Evolutionary conservation across 2,113 vertebrate genomes (phyloP), one percentile per base, ranked within the genome.

Genomic region (Syngnathus floridae): DNA sequence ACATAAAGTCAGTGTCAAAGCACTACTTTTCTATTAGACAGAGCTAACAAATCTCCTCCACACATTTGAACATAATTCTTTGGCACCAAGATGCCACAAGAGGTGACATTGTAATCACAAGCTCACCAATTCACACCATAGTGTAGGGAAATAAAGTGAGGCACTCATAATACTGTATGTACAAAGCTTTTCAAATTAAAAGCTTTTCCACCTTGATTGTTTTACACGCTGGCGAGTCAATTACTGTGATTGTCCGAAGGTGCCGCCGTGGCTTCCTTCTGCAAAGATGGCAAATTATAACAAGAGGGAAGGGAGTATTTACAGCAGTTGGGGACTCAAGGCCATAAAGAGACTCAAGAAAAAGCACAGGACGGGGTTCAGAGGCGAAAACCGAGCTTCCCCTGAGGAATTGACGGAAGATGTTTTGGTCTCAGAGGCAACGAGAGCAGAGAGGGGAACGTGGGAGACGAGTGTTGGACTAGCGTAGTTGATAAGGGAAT

Each of bases 401-500:
- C 82, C 85, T 0, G 94, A 91, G 0, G 90, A 93, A 70, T 79
- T 80, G 35, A 92, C 88, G 38, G 86, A 90, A 0, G 95, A 95
- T 41, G 93, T 88, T 72, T 91, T 88, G 31, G 93, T 92, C 75
- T 94, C 93, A 1, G 97, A 95, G 37, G 88, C 84, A 58, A 96
- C 91, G 59, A 99, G 93, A 66, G 95, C 95, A 0, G 96, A 97
- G 7, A 98, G 90, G 0, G 97, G 96, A 2, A 98, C 93, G 0
- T 98, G 95, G 16, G 97, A 95, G 0, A 93, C 90, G 75, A 99
- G 82, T 0, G 96, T 94, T 13, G 97, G 97, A 65, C 96, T 98
- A 84, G 93, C 94, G 0, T 94, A 95, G 81, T 98, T 98, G 73
- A 99, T 98, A 74, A 99, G 92, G 0, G 95, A 94, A 61, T 98